These are phyloP conservation scores for Ageneiosus marmoratus DNA, from an alignment of 2,113 vertebrate species.

Conservation along the genomic window DNA sequence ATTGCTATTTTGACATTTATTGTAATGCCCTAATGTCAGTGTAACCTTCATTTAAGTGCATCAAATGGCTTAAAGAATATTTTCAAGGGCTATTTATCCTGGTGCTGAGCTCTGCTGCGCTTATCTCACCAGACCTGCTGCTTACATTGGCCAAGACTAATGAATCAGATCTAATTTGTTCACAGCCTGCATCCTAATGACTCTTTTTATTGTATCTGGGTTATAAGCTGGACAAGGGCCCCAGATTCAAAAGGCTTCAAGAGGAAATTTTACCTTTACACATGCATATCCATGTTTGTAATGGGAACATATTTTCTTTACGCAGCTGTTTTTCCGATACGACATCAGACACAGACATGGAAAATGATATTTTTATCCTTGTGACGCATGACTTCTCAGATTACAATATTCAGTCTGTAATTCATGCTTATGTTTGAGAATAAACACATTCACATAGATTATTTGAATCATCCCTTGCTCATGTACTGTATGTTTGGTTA, in stretches of 20 bases:
- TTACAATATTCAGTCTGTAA: conserved; percentile 3
- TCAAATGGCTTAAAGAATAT: not conserved
- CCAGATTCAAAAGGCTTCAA: conserved; percentile 21
- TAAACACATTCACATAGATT: conserved; percentile 8
- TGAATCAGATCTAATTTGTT: conserved; percentile 23
- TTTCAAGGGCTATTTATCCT: conserved; percentile 1
- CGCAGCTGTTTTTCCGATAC: conserved; percentile 22
- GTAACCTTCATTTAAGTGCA: conserved; percentile 9
- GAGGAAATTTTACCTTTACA: conserved; percentile 5
- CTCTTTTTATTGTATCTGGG: not conserved
- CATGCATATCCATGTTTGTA: conserved; percentile 17
- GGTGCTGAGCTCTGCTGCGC: not conserved
- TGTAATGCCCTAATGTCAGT: conserved; percentile 3
- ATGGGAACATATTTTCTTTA: conserved; percentile 12
- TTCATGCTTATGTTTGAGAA: not conserved
- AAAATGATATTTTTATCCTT: conserved; percentile 36
- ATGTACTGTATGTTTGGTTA: not conserved
- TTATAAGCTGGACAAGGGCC: conserved; percentile 18
- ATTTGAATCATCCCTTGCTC: not conserved
- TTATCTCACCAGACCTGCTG: conserved; percentile 12
- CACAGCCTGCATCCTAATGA: conserved; percentile 21
- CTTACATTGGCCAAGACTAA: conserved; percentile 22
- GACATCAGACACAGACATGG: conserved; percentile 31
- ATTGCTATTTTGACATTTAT: not conserved
- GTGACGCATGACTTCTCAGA: conserved; percentile 27